Percentiles rank a stretch among this genome's conserved stretches.
Evolutionary conservation across 2,113 vertebrate genomes (phyloP).

Genomic region (Emydocephalus ijimae): DNA sequence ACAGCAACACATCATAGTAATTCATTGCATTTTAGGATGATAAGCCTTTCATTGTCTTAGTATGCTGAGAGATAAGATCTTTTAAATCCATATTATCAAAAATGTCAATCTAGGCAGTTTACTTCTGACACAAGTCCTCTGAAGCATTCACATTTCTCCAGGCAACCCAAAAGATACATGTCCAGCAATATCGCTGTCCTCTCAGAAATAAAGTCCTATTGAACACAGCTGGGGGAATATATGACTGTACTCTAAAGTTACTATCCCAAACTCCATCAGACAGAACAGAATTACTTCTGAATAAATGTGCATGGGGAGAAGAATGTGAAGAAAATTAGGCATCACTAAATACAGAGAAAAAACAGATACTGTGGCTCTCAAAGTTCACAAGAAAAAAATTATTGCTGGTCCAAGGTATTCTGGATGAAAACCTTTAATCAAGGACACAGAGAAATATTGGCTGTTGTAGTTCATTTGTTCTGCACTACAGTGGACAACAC

Average conservation of each 20-base stretch:
- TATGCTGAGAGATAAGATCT: constrained; percentile 11
- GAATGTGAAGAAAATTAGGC: neutral
- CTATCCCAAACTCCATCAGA: neutral
- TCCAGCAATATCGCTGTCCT: neutral
- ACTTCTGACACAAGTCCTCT: neutral
- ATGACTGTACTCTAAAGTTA: neutral
- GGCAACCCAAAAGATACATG: neutral
- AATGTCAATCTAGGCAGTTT: neutral
- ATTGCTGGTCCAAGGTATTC: neutral
- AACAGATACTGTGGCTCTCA: neutral
- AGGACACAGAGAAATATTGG: neutral
- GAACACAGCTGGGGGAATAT: neutral
- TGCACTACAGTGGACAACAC: neutral
- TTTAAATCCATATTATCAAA: neutral
- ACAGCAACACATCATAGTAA: neutral
- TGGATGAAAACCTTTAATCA: neutral
- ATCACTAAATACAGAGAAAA: neutral
- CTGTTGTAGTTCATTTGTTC: neutral
- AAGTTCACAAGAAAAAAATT: neutral
- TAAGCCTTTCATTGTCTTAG: neutral
- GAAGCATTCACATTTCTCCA: neutral
- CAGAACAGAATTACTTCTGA: neutral
- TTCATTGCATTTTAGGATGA: neutral
- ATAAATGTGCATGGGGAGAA: neutral
- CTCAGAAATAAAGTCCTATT: neutral